Base-by-base conservation (phyloP, 1,140 invertebrate species). In the Atopsyche davidsoni region DNA sequence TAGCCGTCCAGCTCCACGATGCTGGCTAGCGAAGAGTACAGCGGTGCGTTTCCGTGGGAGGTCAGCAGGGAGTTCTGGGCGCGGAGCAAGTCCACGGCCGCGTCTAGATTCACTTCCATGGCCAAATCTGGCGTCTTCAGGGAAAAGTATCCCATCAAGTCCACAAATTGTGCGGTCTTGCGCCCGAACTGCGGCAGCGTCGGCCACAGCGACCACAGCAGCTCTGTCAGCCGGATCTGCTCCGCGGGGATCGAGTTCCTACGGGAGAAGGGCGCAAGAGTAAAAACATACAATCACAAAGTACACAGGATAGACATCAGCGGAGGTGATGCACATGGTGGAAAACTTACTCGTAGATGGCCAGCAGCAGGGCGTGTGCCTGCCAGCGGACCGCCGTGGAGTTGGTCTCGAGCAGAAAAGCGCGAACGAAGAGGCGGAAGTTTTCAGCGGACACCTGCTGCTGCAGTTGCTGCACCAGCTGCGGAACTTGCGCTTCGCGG, bases 1-100 rank as follows among this genome's bases (percentile, higher is more conserved):
- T 92, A 96, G 0, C 95, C 94, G 68, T 97, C 94, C 36, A 98
- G 80, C 63, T 97, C 92, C 9, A 97, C 89, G 62, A 92, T 88
- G 3, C 91, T 89, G 38, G 90, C 86, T 18, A 98, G 71, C 41
- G 92, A 86, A 11, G 89, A 89, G 66, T 98, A 98, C 3, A 97
- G 78, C 53, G 86, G 89, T 0, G 92, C 89, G 74, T 97, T 98
- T 17, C 93, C 90, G 76, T 98, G 95, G 52, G 88, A 85, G 22
- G 88, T 79, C 0, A 98, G 69, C 14, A 92, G 65, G 50, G 87
- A 80, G 67, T 97, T 97, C 67, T 98, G 92, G 11, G 84, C 79
- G 25, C 85, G 80, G 4, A 98, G 75, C 2, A 96, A 80, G 11
- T 81, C 78, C 0, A 97, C 86, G 0, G 91, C 91, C 59, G 87